Percentiles rank a stretch among this genome's conserved stretches.
These are phyloP conservation scores for Cordilura impudica DNA, from an alignment of 2,888 invertebrate genomes.

Conservation along the genomic window DNA sequence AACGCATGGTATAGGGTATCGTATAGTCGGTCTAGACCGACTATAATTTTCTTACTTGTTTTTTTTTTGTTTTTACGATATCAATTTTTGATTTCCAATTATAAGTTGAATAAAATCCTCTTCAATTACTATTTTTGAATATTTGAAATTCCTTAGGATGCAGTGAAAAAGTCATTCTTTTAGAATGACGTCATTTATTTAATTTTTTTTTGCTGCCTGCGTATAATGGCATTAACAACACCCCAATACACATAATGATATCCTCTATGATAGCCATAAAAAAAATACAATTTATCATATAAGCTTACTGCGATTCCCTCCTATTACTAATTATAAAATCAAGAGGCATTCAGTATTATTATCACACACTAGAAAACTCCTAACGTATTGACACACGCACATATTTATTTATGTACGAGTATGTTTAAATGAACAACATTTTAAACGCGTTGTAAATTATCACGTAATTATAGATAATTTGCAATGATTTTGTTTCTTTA, in stretches of 20 bases:
- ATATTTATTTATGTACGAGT: not conserved
- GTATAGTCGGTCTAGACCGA: too few relatives aligned
- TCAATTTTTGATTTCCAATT: too few relatives aligned
- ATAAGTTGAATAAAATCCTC: too few relatives aligned
- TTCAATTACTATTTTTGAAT: too few relatives aligned
- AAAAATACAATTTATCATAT: not conserved
- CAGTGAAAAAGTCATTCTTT: too few relatives aligned
- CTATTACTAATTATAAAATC: slow-evolving; percentile 52
- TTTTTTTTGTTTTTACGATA: too few relatives aligned
- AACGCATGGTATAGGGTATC: too few relatives aligned
- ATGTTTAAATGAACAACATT: slow-evolving; percentile 15
- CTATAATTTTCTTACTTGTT: too few relatives aligned
- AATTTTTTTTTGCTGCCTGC: too few relatives aligned
- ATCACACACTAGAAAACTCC: slow-evolving; percentile 55
- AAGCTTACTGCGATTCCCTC: slow-evolving; percentile 33
- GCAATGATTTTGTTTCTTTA: slow-evolving; percentile 60
- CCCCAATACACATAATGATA: slow-evolving; percentile 27
- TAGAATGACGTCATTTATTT: too few relatives aligned
- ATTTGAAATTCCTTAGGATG: too few relatives aligned
- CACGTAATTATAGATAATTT: slow-evolving; percentile 69
- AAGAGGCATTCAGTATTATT: slow-evolving; percentile 58
- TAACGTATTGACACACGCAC: slow-evolving; percentile 21
- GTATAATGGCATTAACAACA: slow-evolving; percentile 52
- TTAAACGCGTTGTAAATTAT: slow-evolving; percentile 66
- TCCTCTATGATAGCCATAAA: slow-evolving; percentile 40